These are phyloP conservation scores for Saguinus midas DNA, from an alignment of 2,113 vertebrate species.

Conservation along the genomic window DNA sequence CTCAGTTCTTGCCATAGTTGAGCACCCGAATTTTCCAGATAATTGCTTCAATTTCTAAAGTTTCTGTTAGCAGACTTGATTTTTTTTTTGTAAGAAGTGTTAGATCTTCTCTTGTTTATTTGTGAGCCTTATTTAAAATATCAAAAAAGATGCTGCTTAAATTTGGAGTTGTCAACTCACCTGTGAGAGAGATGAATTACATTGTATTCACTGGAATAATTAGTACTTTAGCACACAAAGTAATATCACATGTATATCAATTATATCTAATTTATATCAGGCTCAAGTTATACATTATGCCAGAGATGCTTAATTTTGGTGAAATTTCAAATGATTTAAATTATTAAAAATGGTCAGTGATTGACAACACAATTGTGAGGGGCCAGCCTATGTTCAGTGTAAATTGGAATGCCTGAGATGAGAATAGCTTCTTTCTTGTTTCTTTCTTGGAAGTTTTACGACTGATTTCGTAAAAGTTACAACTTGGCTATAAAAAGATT, in stretches of 20 bases:
- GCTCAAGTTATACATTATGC: neutral
- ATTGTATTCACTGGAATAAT: conserved; percentile 13
- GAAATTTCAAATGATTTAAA: conserved; percentile 38
- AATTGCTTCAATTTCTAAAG: neutral
- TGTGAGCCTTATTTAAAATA: neutral
- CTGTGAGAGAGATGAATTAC: neutral
- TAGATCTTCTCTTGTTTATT: neutral
- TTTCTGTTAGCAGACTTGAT: neutral
- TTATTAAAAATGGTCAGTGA: neutral
- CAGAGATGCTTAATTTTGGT: neutral
- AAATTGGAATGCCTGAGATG: neutral
- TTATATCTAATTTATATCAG: neutral
- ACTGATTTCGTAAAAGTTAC: neutral
- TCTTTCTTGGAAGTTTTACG: neutral
- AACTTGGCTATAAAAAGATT: neutral
- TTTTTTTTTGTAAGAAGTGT: neutral
- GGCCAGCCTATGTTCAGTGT: neutral
- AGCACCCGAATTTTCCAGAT: neutral
- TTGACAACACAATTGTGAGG: neutral
- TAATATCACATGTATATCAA: neutral
- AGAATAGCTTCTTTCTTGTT: neutral
- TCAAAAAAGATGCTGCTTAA: neutral
- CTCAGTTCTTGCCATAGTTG: neutral
- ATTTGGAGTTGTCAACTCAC: neutral
- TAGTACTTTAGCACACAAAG: neutral